Evolutionary conservation across 2,888 invertebrate genomes (phyloP).

Genomic region (Axea sp.): DNA sequence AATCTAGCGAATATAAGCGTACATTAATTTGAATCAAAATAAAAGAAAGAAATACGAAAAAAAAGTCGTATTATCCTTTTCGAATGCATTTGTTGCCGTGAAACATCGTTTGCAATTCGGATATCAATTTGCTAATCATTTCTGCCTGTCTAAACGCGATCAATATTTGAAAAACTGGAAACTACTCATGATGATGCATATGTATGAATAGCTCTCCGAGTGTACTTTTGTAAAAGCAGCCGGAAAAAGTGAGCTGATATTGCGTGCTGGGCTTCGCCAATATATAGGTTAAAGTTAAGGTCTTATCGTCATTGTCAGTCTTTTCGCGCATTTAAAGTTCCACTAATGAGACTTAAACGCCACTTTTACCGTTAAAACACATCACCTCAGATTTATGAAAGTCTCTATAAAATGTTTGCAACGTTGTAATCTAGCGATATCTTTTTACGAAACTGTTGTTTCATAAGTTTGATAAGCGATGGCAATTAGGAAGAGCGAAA

Average conservation of each 20-base stretch:
- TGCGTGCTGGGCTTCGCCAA: constrained; percentile 10
- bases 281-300: constrained; percentile 23
- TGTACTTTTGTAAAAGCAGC: constrained; percentile 8
- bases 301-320: constrained; percentile 28
- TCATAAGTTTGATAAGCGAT: too few relatives aligned
- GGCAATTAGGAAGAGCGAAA: too few relatives aligned
- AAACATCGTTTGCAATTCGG: too few relatives aligned
- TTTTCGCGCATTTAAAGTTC: constrained; percentile 23
- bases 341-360: constrained; percentile 14
- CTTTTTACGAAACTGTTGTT: too few relatives aligned
- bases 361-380: constrained; percentile 16
- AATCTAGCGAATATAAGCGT: too few relatives aligned
- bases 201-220: constrained; percentile 19
- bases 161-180: constrained; percentile 21
- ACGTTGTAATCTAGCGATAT: too few relatives aligned
- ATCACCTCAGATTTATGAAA: too few relatives aligned
- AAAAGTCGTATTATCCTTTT: too few relatives aligned
- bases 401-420: too few relatives aligned
- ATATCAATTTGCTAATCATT: constrained; percentile 30
- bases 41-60: too few relatives aligned
- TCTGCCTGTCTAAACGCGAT: constrained; percentile 2
- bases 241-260: constrained; percentile 25
- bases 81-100: too few relatives aligned
- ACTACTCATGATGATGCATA: constrained; percentile 23
- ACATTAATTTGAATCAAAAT: too few relatives aligned